Evolutionary conservation across 2,797 vertebrate genomes (phyloP), one percentile per base, ranked within the genome.

Genomic region (Lepus oiostolus): DNA sequence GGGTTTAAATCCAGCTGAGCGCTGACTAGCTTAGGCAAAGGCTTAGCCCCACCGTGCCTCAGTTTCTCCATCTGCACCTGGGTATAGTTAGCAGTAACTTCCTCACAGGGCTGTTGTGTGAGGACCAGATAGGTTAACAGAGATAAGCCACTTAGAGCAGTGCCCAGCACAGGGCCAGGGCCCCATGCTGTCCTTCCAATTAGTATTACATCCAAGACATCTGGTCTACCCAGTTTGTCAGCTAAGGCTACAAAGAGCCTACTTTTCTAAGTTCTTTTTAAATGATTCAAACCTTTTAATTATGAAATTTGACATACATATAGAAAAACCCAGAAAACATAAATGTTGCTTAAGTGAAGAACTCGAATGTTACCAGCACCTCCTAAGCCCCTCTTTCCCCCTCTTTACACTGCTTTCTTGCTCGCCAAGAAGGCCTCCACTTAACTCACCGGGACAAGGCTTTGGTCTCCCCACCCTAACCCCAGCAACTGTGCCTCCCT

Each of bases 21-120:
- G 8, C 1, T 42, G 32, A 86, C n/a, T 9, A 62, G 38, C 19
- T 54, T 54, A 19, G 42, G 58, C 30, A 60, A 83, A 50, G 9
- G 42, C 75, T 14, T 77, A 83, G 10, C 63, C 2, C 30, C 62
- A 13, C 11, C 0, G 0, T 75, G n/a, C 47, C 86, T 86, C 52
- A 17, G 71, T 74, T 91, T 93, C 76, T 50, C 88, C 76, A 52
- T 68, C 63, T 85, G 50, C 42, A 83, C 83, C 21, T 38, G 77
- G 4, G 10, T 30, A 4, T 58, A 22, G 65, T 47, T 32, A 68
- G 42, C n/a, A 77, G 82, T 24, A 60, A 54, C 30, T 10, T 7
- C 21, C 67, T 85, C 47, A 32, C 4, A 28, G 65, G 0, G 24
- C 71, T 76, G 22, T 35, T n/a, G 24, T 24, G n/a, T 24, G 72